Conservation (phyloP, 2,888 invertebrate genomes). For the Caenorhabditis angaria region DNA sequence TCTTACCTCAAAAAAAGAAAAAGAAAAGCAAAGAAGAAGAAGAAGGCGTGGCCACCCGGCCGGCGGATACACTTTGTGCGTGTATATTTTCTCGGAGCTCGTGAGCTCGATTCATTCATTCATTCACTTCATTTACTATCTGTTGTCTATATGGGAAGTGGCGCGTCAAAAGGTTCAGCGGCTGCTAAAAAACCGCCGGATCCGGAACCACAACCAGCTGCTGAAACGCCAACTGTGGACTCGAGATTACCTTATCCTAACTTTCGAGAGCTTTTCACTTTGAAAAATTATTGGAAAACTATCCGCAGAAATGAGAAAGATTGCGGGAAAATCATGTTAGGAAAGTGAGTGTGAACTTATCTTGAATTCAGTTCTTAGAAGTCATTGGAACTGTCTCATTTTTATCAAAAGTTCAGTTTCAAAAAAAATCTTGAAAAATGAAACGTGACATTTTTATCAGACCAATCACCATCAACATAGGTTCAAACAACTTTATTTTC, state of each 20-base stretch:
- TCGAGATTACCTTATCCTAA: constrained; percentile 65
- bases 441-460: too few species aligned
- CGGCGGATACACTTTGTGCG: too few species aligned
- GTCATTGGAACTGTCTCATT: too few species aligned
- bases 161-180: constrained; percentile 32
- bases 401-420: too few species aligned
- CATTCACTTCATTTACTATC: not conserved
- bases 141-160: constrained; percentile 37
- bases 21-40: not conserved
- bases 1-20: not conserved
- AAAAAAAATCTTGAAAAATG: too few species aligned
- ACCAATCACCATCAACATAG: too few species aligned
- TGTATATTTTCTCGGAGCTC: not conserved
- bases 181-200: constrained; percentile 27
- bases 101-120: not conserved
- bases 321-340: constrained; percentile 63
- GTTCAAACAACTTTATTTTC: constrained; percentile 32
- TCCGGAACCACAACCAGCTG: constrained; percentile 43
- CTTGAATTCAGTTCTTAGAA: too few species aligned
- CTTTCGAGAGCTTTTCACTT: constrained; percentile 70
- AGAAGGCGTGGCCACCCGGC: not conserved
- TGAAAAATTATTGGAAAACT: constrained; percentile 72
- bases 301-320: constrained; percentile 65
- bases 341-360: constrained; percentile 52
- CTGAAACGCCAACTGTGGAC: constrained; percentile 54